Percentiles rank a stretch among this genome's conserved stretches.
These are phyloP conservation scores for Sylvilagus bachmani DNA, from an alignment of 2,113 vertebrate genomes.

Conservation along the genomic window DNA sequence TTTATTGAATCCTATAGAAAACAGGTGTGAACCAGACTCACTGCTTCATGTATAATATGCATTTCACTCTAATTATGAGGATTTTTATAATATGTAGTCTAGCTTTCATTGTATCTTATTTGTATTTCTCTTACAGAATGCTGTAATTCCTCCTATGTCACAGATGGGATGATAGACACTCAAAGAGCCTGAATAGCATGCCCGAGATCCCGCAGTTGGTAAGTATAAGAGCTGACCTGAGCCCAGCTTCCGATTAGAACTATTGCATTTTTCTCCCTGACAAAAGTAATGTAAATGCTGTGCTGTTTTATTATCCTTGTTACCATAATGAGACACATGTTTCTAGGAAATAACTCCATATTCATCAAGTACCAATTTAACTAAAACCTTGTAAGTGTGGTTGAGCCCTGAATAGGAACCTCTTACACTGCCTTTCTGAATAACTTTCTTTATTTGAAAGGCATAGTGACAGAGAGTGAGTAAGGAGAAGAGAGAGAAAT, in stretches of 20 bases:
- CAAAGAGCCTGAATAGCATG: background rate
- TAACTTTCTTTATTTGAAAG: slow-evolving; percentile 6
- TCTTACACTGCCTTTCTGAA: background rate
- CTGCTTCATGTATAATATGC: background rate
- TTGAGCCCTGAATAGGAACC: background rate
- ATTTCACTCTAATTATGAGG: background rate
- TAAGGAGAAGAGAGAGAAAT: too few species aligned
- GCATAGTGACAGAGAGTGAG: too few species aligned
- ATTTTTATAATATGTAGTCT: background rate
- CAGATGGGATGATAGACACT: background rate
- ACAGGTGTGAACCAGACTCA: background rate
- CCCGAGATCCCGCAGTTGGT: background rate
- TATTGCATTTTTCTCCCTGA: background rate
- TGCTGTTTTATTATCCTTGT: background rate
- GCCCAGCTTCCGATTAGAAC: background rate
- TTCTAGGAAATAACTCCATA: background rate
- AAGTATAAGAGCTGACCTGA: background rate
- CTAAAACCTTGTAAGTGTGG: background rate
- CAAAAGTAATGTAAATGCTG: background rate
- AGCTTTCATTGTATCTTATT: background rate
- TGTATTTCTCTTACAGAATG: slow-evolving; percentile 22
- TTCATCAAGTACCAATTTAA: background rate
- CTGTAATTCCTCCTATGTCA: slow-evolving; percentile 3
- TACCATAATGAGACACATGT: background rate
- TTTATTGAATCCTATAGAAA: slow-evolving; percentile 8